Base-by-base conservation (phyloP, 2,113 vertebrate species). In the Marmota flaviventris region DNA sequence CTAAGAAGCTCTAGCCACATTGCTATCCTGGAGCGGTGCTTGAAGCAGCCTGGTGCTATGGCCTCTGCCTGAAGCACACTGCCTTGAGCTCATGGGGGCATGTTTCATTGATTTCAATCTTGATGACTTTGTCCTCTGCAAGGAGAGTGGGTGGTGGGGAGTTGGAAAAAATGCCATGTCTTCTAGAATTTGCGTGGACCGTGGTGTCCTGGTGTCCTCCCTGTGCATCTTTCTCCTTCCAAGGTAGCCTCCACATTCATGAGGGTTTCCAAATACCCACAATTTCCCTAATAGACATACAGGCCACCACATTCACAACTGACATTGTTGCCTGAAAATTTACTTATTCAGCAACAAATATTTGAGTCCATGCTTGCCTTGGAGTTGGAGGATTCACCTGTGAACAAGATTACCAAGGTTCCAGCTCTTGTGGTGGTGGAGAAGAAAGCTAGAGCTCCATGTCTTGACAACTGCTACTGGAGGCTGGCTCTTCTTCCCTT, bases 301-400 rank as follows among this genome's bases (percentile, higher is more conserved):
- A n/a, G 58, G 18, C 29, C 67, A 27, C 53, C 69, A 22, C 56
- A 5, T 25, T 85, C 10, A 27, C 45, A 42, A 0, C 39, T 34
- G 58, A n/a, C 32, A 22, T 16, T 45, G 37, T 45, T 65, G 32
- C 63, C 70, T 2, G 13, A 63, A 61, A 48, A 51, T 34, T 45
- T 14, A 6, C 42, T n/a, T 70, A 58, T 16, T 34, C 48, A 56
- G 13, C 34, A n/a, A 0, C 1, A 1, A 25, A 24, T 13, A 8
- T 69, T 4, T 53, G 75, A 39, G 37, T 12, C 20, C 0, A 0
- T 14, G 34, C 90, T 53, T 63, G 12, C 61, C 51, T 42, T n/a
- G 58, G 75, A 84, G 22, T 24, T 2, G 22, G 58, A 8, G 42
- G 25, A 2, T 24, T 75, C 70, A 9, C 84, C 73, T 67, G 76